These are phyloP conservation scores for Morpho deidamia DNA, from an alignment of 2,888 invertebrate species.

Conservation along the genomic window DNA sequence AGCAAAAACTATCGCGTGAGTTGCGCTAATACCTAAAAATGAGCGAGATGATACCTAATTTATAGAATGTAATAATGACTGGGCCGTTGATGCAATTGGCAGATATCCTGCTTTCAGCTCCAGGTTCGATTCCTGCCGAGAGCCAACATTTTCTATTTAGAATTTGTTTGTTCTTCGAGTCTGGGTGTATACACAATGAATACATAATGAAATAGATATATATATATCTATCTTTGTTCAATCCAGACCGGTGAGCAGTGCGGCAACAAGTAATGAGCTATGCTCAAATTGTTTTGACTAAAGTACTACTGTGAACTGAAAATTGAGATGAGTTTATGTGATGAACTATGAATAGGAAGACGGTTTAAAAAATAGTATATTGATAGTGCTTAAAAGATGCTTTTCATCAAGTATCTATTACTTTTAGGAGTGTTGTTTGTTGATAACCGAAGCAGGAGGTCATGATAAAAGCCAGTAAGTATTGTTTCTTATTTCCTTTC, in stretches of 20 bases:
- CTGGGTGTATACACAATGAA: no score
- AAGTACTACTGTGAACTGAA: slow-evolving; percentile 39
- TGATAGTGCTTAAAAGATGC: slow-evolving; percentile 38
- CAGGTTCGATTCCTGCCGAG: no score
- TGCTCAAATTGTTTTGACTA: slow-evolving; percentile 36
- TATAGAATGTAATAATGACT: no score
- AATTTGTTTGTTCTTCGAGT: no score
- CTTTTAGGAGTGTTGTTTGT: slow-evolving; percentile 51
- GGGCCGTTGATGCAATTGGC: no score
- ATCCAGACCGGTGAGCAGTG: slow-evolving; percentile 34
- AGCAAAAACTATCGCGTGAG: slow-evolving; percentile 93
- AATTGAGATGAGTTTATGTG: slow-evolving; percentile 50
- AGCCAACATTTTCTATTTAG: no score
- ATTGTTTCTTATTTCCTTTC: slow-evolving; percentile 30
- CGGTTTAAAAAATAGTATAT: background rate
- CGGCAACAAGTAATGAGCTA: slow-evolving; percentile 35
- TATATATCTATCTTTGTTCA: slow-evolving; percentile 66
- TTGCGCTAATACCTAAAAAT: slow-evolving; percentile 84
- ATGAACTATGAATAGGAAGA: slow-evolving; percentile 26
- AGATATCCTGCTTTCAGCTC: no score
- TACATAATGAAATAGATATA: no score
- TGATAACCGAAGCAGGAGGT: slow-evolving; percentile 57
- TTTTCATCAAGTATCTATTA: slow-evolving; percentile 48
- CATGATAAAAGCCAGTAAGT: slow-evolving; percentile 67
- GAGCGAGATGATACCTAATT: no score